Evolutionary conservation across 2,113 vertebrate genomes (phyloP).

Genomic region (Odobenus rosmarus): DNA sequence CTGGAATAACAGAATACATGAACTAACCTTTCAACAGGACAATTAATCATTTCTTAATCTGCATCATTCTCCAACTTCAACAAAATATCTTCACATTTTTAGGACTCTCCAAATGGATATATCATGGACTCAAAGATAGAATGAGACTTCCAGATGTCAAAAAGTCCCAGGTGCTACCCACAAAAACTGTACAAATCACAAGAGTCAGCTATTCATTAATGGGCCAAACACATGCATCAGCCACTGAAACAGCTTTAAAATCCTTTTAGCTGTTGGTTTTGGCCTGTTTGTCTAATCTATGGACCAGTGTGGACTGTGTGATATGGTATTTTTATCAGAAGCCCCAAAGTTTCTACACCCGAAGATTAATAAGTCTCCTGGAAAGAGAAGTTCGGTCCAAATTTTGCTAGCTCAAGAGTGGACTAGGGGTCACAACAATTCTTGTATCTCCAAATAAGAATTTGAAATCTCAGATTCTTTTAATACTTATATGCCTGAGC

Average conservation of each 20-base stretch:
- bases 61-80: background rate
- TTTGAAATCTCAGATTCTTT: slow-evolving; percentile 24
- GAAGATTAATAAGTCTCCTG: background rate
- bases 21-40: background rate
- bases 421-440: background rate
- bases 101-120: background rate
- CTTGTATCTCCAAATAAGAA: background rate
- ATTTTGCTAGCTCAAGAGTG: background rate
- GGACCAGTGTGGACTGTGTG: background rate
- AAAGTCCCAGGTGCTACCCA: background rate
- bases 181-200: background rate
- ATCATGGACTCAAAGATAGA: background rate
- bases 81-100: background rate
- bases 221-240: background rate
- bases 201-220: background rate
- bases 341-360: background rate
- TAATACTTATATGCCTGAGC: background rate
- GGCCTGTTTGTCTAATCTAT: background rate
- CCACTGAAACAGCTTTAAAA: background rate
- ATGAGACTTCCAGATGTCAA: background rate
- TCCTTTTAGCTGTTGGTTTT: background rate
- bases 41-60: slow-evolving; percentile 38
- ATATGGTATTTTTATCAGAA: background rate
- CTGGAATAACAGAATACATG: slow-evolving; percentile 12
- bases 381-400: background rate